phyloP scores from a whole-genome alignment of 30 jellyfish, hydroid and myxozoan species.

The Cassiopea andromeda region DNA sequence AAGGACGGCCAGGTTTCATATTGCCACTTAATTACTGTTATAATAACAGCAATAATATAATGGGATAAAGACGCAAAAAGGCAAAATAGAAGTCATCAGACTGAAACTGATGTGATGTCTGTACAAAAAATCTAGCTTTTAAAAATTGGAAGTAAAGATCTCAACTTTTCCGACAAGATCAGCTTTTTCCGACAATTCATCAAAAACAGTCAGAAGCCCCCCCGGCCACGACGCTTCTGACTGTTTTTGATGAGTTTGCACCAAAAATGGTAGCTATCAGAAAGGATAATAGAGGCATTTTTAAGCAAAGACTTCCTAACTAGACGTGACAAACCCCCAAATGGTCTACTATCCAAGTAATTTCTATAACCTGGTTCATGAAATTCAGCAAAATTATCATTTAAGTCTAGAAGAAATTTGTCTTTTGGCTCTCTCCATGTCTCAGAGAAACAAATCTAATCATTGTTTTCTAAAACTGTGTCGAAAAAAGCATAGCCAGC shows the following conservation, averaged over 20 bases:
- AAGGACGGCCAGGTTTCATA: no score
- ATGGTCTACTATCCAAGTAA: slow-evolving; percentile 16
- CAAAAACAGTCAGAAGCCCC: no score
- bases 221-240: no score
- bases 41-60: no score
- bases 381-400: slow-evolving; percentile 23
- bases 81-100: no score
- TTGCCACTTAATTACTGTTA: no score
- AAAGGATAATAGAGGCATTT: slow-evolving; percentile 4
- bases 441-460: slow-evolving; percentile 45
- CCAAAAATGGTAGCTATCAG: slow-evolving; percentile 34
- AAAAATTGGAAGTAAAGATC: no score
- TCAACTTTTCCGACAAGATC: no score
- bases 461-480: slow-evolving; percentile 4
- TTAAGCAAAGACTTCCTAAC: slow-evolving; percentile 19
- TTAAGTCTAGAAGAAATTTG: not conserved
- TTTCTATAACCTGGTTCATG: slow-evolving; percentile 10
- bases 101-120: no score
- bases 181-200: no score
- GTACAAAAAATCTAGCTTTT: no score
- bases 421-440: slow-evolving; percentile 49
- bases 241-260: slow-evolving; percentile 12
- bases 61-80: no score
- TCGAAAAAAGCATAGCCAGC: slow-evolving; percentile 19
- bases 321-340: slow-evolving; percentile 41